These are phyloP conservation scores for Aradophagus sp. DNA, from an alignment of 1,140 invertebrate species.

Conservation along the genomic window DNA sequence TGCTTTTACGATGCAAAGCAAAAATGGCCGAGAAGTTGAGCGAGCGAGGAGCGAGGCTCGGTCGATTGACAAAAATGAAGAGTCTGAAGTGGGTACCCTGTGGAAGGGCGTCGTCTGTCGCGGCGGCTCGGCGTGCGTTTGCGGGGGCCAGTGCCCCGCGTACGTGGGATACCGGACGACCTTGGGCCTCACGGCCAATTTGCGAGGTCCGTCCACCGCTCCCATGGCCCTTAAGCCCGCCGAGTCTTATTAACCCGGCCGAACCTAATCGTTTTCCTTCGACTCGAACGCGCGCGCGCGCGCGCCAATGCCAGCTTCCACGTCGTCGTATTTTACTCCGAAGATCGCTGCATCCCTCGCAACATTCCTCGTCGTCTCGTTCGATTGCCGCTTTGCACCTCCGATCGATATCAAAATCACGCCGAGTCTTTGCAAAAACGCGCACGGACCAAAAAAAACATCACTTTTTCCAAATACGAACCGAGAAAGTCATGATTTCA, in stretches of 20 bases:
- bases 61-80: slow-evolving; percentile 16
- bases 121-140: slow-evolving; percentile 48
- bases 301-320: background rate
- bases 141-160: slow-evolving; percentile 70
- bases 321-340: slow-evolving; percentile 9
- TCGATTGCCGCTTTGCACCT: background rate
- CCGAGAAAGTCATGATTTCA: too few species aligned
- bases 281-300: slow-evolving; percentile 15
- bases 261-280: slow-evolving; percentile 50
- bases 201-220: slow-evolving; percentile 64
- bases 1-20: too few species aligned
- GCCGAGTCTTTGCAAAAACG: too few species aligned
- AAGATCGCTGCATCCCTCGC: slow-evolving; percentile 9
- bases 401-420: too few species aligned
- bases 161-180: slow-evolving; percentile 71
- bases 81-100: slow-evolving; percentile 5
- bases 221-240: slow-evolving; percentile 60
- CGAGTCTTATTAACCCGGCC: slow-evolving; percentile 57
- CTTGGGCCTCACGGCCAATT: slow-evolving; percentile 74
- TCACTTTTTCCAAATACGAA: too few species aligned
- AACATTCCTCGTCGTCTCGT: background rate
- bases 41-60: background rate
- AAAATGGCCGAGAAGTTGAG: background rate
- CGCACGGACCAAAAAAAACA: background rate
- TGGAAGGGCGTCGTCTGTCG: slow-evolving; percentile 35